Evolutionary conservation across 1,140 invertebrate genomes (phyloP), one percentile per base, ranked within the genome.

Genomic region (Samia ricini): DNA sequence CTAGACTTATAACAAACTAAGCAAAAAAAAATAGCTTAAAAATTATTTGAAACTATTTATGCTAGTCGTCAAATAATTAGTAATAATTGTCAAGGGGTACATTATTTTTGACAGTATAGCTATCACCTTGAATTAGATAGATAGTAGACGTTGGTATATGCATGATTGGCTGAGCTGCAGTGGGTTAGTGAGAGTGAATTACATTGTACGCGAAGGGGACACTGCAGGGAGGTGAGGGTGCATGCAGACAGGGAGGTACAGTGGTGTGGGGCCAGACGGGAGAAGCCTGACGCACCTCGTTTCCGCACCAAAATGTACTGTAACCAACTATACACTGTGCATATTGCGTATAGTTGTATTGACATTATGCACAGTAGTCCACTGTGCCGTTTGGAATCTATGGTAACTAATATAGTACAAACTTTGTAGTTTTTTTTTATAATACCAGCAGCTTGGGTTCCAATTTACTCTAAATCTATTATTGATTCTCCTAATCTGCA

Each of bases 181-280:
- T 89, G 84, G 87, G 87, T 89, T 89, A 89, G 87, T 89, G 87
- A 89, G 87, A 89, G 87, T 89, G 85, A 89, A 89, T 87, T 87
- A 88, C 78, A 76, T 69, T 56, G 33, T 42, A 42, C 33, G 33
- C 56, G 68, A 23, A 55, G 76, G 73, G 58, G 63, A 69, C 67
- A 76, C 65, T 73, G 80, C 68, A 75, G 63, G 61, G 29, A 54
- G 71, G 66, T 22, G 66, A 55, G 75, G 77, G 63, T 73, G 67
- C 68, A 66, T 78, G 81, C 81, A 89, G 83, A 85, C 86, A 76
- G 82, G 82, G 83, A 33, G 83, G 72, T 50, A 12, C 48, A 52
- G 73, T 74, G 77, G 87, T 79, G 70, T 87, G 87, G 68, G 85
- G 82, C 79, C 81, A 89, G 87, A 89, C 87, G 80, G 87, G 85